Evolutionary conservation across 2,797 vertebrate genomes (phyloP).

Genomic region (Brachyrhaphis roseni): DNA sequence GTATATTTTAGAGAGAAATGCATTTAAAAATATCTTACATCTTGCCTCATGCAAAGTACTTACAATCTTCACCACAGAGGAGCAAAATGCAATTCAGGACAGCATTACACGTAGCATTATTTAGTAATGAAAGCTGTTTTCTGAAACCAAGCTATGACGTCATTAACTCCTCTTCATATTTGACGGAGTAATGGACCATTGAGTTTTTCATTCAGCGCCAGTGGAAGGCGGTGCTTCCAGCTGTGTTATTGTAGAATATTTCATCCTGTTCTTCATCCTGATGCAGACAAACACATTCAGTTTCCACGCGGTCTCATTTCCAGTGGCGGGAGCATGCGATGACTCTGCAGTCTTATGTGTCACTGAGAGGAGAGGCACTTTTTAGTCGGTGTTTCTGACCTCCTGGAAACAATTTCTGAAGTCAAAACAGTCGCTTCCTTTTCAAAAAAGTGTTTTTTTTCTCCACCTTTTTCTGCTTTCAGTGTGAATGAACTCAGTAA

Average conservation of each 20-base stretch:
- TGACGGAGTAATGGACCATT: constrained; percentile 66
- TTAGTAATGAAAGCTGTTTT: constrained; percentile 52
- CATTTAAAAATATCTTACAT: constrained; percentile 23
- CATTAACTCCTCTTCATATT: constrained; percentile 63
- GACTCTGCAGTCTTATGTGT: constrained; percentile 45
- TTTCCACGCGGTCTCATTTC: constrained; percentile 32
- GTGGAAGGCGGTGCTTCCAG: constrained; percentile 34
- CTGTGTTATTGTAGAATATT: constrained; percentile 48
- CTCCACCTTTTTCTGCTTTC: constrained; percentile 18
- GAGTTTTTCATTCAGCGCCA: constrained; percentile 45
- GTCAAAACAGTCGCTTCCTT: constrained; percentile 32
- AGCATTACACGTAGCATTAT: constrained; percentile 36
- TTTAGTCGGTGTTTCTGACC: constrained; percentile 31
- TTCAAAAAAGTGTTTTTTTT: constrained; percentile 14
- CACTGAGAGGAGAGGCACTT: constrained; percentile 41
- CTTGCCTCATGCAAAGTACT: constrained; percentile 27
- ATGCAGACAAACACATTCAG: constrained; percentile 23
- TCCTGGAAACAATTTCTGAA: constrained; percentile 31
- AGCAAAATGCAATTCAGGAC: constrained; percentile 17
- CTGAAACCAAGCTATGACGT: constrained; percentile 55
- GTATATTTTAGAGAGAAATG: not conserved
- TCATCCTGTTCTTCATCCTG: constrained; percentile 36
- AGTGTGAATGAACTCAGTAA: constrained; percentile 4
- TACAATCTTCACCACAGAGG: constrained; percentile 23
- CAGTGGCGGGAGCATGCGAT: constrained; percentile 3